Conservation (phyloP, 2,113 vertebrate genomes). For the Dipodomys stephensi region DNA sequence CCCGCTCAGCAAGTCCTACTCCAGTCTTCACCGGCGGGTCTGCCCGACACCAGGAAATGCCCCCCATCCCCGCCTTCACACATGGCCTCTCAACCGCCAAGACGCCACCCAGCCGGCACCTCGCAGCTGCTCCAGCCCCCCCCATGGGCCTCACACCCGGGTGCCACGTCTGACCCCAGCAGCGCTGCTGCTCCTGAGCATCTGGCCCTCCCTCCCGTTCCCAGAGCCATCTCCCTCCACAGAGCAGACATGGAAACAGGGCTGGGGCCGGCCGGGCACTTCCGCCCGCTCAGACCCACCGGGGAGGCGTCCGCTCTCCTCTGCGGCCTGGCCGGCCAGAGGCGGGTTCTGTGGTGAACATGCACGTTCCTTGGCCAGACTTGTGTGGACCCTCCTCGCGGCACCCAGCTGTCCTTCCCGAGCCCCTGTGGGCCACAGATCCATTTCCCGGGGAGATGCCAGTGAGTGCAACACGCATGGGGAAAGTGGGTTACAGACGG, state of each 20-base stretch:
- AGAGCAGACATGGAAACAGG: background rate
- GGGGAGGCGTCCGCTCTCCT: background rate
- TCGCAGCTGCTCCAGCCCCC: background rate
- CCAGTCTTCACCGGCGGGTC: fast-evolving
- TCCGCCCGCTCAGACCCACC: background rate
- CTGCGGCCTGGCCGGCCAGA: background rate
- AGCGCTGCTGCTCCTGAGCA: background rate
- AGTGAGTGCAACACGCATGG: background rate
- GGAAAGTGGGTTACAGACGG: background rate
- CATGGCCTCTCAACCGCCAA: no score
- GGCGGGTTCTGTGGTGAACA: background rate
- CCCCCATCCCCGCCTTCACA: background rate
- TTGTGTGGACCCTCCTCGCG: background rate
- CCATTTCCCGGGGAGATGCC: no score
- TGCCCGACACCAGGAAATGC: background rate
- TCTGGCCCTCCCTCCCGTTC: background rate
- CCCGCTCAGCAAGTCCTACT: background rate
- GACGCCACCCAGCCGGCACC: no score
- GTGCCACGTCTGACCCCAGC: background rate
- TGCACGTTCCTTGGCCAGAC: slow-evolving; percentile 10
- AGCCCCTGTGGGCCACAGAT: no score
- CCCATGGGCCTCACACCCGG: background rate
- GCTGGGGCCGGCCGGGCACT: no score
- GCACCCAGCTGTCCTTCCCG: background rate
- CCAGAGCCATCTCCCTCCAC: no score